Percentiles rank a stretch among this genome's conserved stretches.
Evolutionary conservation across 2,888 invertebrate genomes (phyloP).

Genomic region (Argyra leucocephala): DNA sequence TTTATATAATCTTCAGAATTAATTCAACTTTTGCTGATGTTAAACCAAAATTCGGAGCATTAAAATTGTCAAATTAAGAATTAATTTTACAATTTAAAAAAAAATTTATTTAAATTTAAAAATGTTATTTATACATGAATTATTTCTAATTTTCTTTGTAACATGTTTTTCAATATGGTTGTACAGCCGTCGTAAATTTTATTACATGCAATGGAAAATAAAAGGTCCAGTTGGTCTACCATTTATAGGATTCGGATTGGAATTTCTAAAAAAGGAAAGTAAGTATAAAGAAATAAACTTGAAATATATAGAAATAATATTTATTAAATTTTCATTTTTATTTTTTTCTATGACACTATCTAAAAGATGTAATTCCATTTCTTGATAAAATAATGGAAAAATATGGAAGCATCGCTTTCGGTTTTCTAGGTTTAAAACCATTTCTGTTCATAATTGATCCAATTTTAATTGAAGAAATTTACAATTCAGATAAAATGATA

Average conservation of each 20-base stretch:
- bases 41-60: too few relatives aligned
- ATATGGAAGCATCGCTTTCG: not conserved
- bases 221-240: not conserved
- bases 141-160: not conserved
- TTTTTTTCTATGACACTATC: not conserved
- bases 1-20: too few relatives aligned
- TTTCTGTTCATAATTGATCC: not conserved
- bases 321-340: not conserved
- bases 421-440: not conserved
- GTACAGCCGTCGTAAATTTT: not conserved
- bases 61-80: too few relatives aligned
- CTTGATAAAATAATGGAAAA: not conserved
- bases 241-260: not conserved
- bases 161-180: not conserved
- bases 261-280: not conserved
- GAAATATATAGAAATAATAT: too few relatives aligned
- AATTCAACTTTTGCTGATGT: too few relatives aligned
- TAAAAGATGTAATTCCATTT: not conserved
- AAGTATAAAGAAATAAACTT: too few relatives aligned
- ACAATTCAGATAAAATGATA: not conserved
- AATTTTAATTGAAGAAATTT: not conserved
- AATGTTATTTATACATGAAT: not conserved
- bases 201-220: not conserved
- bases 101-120: not conserved
- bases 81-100: too few relatives aligned